Conservation (phyloP, 2,797 vertebrate species). For the Acomys russatus region DNA sequence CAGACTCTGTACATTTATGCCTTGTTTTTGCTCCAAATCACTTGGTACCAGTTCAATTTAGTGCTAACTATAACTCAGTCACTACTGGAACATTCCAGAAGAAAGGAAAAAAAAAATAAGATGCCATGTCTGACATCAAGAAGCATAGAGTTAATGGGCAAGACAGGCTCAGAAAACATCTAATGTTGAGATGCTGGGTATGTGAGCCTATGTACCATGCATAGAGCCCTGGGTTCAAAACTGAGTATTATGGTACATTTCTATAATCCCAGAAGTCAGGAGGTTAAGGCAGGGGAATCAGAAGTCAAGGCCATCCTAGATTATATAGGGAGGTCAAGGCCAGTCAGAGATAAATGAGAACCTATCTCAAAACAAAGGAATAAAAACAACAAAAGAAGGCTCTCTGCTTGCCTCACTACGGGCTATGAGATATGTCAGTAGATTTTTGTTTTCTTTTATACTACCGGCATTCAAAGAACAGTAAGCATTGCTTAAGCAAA, state of each 20-base stretch:
- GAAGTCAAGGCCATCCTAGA: not conserved
- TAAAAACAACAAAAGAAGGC: not conserved
- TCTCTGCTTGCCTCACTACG: not conserved
- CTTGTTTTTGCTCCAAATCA: constrained; percentile 54
- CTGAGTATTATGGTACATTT: not conserved
- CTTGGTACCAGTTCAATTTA: constrained; percentile 26
- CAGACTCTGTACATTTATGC: not conserved
- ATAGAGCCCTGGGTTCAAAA: not conserved
- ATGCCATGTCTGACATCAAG: not conserved
- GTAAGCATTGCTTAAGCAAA: constrained; percentile 20
- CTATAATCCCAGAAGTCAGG: not conserved
- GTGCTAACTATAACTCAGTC: not conserved
- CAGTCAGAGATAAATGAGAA: not conserved
- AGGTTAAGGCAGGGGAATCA: not conserved
- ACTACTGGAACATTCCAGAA: constrained; percentile 6
- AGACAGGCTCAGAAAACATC: not conserved
- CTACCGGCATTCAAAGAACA: constrained; percentile 42
- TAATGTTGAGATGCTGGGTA: not conserved
- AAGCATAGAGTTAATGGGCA: not conserved
- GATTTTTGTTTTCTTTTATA: constrained; percentile 33
- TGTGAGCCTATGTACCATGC: not conserved
- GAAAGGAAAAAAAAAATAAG: not conserved
- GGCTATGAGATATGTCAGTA: not conserved
- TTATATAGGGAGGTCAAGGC: too few species aligned
- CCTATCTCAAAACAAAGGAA: not conserved